Conservation (phyloP, 2,888 invertebrate genomes). For the Epiblema foenella region DNA sequence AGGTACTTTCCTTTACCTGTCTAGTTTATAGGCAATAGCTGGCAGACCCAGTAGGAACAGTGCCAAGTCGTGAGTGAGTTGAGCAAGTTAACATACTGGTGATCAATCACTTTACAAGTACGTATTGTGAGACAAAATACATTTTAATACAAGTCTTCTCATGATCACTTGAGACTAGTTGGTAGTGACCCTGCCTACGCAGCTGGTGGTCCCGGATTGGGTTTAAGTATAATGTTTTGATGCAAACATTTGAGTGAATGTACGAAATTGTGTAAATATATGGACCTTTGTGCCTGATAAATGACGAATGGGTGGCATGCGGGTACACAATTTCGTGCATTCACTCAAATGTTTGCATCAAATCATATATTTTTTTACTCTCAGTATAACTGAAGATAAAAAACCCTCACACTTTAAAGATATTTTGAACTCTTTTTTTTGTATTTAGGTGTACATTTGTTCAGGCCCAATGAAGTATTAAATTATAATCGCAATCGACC, state of each 20-base stretch:
- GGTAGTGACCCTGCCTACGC: too few species aligned
- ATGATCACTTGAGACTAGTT: too few species aligned
- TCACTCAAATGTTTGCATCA: background rate
- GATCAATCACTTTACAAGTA: slow-evolving; percentile 25
- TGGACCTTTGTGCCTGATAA: too few species aligned
- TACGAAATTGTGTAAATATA: too few species aligned
- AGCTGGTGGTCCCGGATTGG: too few species aligned
- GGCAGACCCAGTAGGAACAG: slow-evolving; percentile 28
- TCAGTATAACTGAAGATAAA: background rate
- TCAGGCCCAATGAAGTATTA: slow-evolving; percentile 41
- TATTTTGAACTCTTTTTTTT: slow-evolving; percentile 3
- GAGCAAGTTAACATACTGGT: slow-evolving; percentile 15
- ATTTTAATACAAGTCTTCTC: background rate
- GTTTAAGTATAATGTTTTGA: too few species aligned
- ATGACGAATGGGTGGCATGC: too few species aligned
- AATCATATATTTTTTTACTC: too few species aligned
- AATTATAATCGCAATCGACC: slow-evolving; percentile 34
- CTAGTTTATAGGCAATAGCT: slow-evolving; percentile 26
- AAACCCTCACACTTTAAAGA: background rate
- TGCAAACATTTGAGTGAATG: too few species aligned
- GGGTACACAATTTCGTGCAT: background rate
- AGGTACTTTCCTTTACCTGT: slow-evolving; percentile 22
- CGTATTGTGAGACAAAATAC: slow-evolving; percentile 17
- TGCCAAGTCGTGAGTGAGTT: slow-evolving; percentile 23
- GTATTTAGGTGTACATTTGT: slow-evolving; percentile 8